Evolutionary conservation across 2,113 vertebrate species (phyloP), one percentile per base, ranked within the genome.

Genomic region (Myiozetetes cayanensis): DNA sequence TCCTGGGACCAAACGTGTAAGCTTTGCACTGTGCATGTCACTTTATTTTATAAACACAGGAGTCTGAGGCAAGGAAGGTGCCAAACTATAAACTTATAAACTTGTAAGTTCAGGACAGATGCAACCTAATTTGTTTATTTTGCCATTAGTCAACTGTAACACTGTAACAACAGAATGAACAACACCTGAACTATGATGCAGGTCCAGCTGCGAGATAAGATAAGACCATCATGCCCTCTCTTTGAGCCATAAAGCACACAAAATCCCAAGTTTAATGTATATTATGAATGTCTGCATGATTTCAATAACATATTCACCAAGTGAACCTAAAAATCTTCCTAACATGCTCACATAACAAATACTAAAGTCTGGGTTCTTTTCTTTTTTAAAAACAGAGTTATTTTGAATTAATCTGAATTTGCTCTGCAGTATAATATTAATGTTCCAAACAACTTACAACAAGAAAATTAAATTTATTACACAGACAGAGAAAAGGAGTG

Each of bases 171-270:
- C 31, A 44, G 52, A 85, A 74, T 3, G 31, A 89, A 52, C 10
- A 56, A 6, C n/a, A 65, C 4, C 8, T 24, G 15, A 87, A 78
- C 19, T 67, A 22, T 27, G 22, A 55, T 35, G 35, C 33, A 59
- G 12, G 20, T 66, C 50, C 44, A 52, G 35, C 14, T 55, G 12
- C n/a, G n/a, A n/a, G n/a, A n/a, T n/a, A n/a, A n/a, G 11, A 0
- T 9, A 72, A 65, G 17, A 61, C 22, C 52, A 85, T 39, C 49
- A 46, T 30, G 20, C 6, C 43, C 50, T 82, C 28, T 28, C 21
- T 66, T 28, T 20, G 21, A 90, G 25, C 31, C 25, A 46, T 85
- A 83, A 87, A 76, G 9, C 46, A 87, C 30, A 86, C 6, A 81
- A 77, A 84, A 70, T 23, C 68, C 8, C 27, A 82, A 28, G 14